Percentiles rank a stretch among this genome's conserved stretches.
Conservation (phyloP, 2,113 vertebrate species). For the Neodontobutis hainanensis region DNA sequence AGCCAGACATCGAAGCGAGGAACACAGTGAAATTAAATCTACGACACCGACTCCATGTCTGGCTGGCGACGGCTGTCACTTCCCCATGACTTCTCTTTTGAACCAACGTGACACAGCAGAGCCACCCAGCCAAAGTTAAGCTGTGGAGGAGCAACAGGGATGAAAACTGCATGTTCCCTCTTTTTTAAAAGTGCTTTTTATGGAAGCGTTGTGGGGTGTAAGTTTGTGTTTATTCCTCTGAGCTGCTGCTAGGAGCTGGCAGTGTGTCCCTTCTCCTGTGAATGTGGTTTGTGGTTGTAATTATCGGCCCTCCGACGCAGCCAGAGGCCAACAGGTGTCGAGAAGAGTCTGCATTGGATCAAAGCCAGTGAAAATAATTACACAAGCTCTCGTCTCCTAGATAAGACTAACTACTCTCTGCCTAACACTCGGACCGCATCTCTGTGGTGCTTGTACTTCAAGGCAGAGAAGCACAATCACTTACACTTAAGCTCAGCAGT, state of each 20-base stretch:
- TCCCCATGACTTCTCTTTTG: constrained; percentile 21
- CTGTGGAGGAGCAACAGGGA: not conserved
- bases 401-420: constrained; percentile 54
- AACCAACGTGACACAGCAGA: constrained; percentile 21
- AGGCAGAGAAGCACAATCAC: constrained; percentile 29
- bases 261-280: constrained; percentile 22
- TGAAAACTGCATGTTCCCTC: not conserved
- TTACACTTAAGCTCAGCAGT: constrained; percentile 10
- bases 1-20: constrained; percentile 38
- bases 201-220: not conserved
- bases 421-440: constrained; percentile 40
- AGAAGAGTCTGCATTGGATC: constrained; percentile 70
- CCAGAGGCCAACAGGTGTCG: constrained; percentile 74
- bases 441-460: constrained; percentile 15
- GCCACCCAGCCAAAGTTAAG: constrained; percentile 11
- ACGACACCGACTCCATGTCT: constrained; percentile 33
- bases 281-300: constrained; percentile 61
- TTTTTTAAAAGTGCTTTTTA: not conserved
- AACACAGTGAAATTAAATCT: constrained; percentile 62
- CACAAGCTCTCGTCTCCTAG: constrained; percentile 46
- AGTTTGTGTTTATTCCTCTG: constrained; percentile 1
- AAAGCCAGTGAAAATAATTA: constrained; percentile 79
- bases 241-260: not conserved
- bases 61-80: constrained; percentile 50
- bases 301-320: constrained; percentile 68